Base-by-base conservation (phyloP, 2,797 vertebrate genomes). In the Vespertilio murinus region DNA sequence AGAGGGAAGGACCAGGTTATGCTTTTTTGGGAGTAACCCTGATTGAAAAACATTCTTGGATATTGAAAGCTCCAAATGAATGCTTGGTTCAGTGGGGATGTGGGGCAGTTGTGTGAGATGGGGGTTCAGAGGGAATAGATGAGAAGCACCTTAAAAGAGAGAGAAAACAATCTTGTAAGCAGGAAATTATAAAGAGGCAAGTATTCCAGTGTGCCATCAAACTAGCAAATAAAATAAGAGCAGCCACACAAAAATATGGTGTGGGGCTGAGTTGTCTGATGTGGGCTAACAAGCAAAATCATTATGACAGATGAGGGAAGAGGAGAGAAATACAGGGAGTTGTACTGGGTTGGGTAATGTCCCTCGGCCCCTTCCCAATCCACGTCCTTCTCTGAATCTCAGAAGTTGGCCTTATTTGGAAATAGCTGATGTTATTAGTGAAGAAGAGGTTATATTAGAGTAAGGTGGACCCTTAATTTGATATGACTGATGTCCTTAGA, bases 61-160 rank as follows among this genome's bases (percentile, higher is more conserved):
- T 77, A 23, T 61, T 71, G 18, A 56, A 86, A 61, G 18, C 40
- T 67, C 40, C 25, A 90, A 33, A 61, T 17, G 9, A 71, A 18
- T 30, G 7, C 6, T 12, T 20, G 18, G 0, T 16, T 25, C 1
- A 2, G 7, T 4, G 0, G 16, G 14, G 64, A 14, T 52, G 30
- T 11, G 20, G 47, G 0, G 3, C 25, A 12, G 22, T 23, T 49
- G 59, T 23, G 12, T 30, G 40, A 11, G 40, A 8, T 18, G 5
- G 30, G 5, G 10, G 42, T 73, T 56, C 3, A 23, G 77, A 14
- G 25, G 12, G 11, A 75, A 83, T 70, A 30, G 4, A 11, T 56
- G 17, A 85, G 11, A 86, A 52, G 8, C 47, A 22, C 17, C 23
- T 75, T 28, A 2, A 86, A 70, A 35, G 35, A 73, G 12, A 5